phyloP scores from a whole-genome alignment of 1,140 invertebrate species.

The Streblospio benedicti region DNA sequence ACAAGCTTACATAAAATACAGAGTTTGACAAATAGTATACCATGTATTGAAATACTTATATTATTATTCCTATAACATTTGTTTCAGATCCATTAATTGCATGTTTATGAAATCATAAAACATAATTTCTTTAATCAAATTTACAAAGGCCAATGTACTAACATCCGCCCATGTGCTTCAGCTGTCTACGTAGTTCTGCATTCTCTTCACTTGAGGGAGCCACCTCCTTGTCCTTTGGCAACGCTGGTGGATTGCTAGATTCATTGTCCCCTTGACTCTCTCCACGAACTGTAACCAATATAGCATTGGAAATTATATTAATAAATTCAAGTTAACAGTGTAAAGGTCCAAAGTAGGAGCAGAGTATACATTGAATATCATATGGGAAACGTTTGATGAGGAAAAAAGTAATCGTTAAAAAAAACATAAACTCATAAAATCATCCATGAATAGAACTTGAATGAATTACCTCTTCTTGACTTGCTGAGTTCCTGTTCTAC shows the following conservation, averaged over 20 bases:
- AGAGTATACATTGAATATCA: neutral
- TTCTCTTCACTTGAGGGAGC: conserved; percentile 58
- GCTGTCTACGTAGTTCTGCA: conserved; percentile 68
- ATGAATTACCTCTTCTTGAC: conserved; percentile 13
- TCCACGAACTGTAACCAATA: conserved; percentile 7
- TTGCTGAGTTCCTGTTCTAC: neutral
- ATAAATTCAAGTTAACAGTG: neutral
- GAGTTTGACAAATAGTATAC: neutral
- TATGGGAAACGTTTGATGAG: neutral
- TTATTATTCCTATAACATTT: conserved; percentile 9
- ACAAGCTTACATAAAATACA: conserved; percentile 10
- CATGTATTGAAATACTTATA: neutral
- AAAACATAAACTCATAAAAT: neutral
- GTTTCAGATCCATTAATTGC: conserved; percentile 3
- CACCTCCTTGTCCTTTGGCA: conserved; percentile 44
- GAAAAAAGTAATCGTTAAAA: neutral
- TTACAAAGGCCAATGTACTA: conserved; percentile 11
- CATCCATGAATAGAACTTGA: neutral
- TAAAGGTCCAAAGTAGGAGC: neutral
- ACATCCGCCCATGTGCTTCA: conserved; percentile 82
- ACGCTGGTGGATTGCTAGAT: conserved; percentile 38
- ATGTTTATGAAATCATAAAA: neutral
- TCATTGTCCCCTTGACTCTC: conserved; percentile 37
- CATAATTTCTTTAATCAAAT: conserved; percentile 1
- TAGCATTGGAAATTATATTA: neutral